A percentile compares a stretch with the other conserved stretches of the same genome.
Conservation (phyloP, 2,888 invertebrate genomes). For the Caenorhabditis wallacei region DNA sequence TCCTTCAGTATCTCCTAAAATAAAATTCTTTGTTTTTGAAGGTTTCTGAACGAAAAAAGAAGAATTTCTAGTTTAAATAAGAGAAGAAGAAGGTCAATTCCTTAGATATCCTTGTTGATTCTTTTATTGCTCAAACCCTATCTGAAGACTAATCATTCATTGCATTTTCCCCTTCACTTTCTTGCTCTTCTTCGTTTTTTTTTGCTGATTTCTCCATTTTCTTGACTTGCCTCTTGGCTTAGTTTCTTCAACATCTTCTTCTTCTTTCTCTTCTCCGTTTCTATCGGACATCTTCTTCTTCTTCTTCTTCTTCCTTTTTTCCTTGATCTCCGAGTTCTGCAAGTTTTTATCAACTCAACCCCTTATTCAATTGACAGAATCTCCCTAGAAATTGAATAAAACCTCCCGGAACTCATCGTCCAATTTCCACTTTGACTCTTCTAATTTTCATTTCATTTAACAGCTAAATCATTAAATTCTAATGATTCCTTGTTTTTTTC, state of each 20-base stretch:
- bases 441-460: constrained; percentile 6
- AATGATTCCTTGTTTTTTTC: neutral
- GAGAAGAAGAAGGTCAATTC: constrained; percentile 18
- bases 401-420: constrained; percentile 26
- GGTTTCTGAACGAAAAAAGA: neutral
- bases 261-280: constrained; percentile 27
- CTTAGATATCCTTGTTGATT: constrained; percentile 38
- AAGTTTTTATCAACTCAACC: constrained; percentile 35
- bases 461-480: constrained; percentile 37
- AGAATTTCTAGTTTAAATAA: constrained; percentile 40
- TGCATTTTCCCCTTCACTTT: constrained; percentile 26
- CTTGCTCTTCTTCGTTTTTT: constrained; percentile 27
- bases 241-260: constrained; percentile 35
- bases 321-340: neutral
- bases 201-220: constrained; percentile 57
- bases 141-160: constrained; percentile 57
- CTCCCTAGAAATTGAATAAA: neutral
- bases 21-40: neutral
- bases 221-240: constrained; percentile 40
- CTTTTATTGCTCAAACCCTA: constrained; percentile 24
- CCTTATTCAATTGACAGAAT: constrained; percentile 1
- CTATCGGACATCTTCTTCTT: constrained; percentile 1
- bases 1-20: neutral
- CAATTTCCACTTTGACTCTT: neutral
- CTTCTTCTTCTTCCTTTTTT: constrained; percentile 2